A percentile compares a stretch with the other conserved stretches of the same genome.
phyloP scores from a whole-genome alignment of 2,113 vertebrate species.

The Nannospalax galili region DNA sequence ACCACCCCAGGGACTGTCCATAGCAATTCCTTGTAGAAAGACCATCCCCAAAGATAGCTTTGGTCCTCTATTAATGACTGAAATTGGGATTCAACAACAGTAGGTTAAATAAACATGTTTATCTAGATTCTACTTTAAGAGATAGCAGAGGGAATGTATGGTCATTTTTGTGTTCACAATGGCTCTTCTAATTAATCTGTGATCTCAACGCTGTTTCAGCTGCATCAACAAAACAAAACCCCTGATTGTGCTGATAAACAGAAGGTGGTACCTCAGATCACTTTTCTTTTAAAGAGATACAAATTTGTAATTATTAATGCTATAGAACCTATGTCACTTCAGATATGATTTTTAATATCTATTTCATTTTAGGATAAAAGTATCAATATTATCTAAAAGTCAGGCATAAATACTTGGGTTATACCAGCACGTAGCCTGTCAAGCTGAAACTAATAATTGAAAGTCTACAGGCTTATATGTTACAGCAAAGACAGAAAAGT shows the following conservation, averaged over 20 bases:
- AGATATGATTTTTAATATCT: background rate
- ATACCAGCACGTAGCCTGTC: background rate
- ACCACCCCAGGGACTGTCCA: conserved; percentile 73
- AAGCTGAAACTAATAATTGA: background rate
- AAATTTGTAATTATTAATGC: background rate
- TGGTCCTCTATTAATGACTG: conserved; percentile 82
- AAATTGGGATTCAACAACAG: conserved; percentile 73
- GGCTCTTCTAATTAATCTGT: conserved; percentile 78
- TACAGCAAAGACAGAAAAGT: background rate
- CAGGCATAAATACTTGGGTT: background rate
- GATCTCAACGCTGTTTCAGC: conserved; percentile 70
- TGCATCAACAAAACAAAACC: conserved; percentile 72
- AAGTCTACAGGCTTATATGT: too few relatives aligned
- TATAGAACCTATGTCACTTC: conserved; percentile 34
- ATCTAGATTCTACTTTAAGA: conserved; percentile 75
- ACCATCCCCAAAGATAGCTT: conserved; percentile 80
- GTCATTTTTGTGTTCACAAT: conserved; percentile 71
- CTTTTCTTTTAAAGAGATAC: conserved; percentile 19
- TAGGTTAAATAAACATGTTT: conserved; percentile 79
- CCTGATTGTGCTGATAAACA: conserved; percentile 58
- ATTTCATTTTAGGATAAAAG: conserved; percentile 24
- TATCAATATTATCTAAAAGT: background rate
- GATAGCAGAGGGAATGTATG: conserved; percentile 67
- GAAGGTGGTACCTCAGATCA: background rate
- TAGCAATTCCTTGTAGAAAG: conserved; percentile 84